phyloP scores from a whole-genome alignment of 92 coral and sea anemone genomes.

The Zoanthus sociatus region DNA sequence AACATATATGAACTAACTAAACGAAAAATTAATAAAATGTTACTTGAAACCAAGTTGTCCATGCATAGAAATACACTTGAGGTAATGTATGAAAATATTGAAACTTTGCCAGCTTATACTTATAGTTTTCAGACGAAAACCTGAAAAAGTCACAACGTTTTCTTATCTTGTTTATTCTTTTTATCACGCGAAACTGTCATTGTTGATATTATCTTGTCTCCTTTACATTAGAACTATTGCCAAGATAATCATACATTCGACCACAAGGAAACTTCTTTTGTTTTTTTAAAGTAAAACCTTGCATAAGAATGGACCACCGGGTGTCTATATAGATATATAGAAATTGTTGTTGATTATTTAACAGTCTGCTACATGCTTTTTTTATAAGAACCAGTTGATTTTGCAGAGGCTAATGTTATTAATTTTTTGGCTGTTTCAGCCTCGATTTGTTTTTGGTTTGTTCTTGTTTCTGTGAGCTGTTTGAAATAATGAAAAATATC shows the following conservation, averaged over 20 bases:
- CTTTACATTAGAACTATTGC: neutral
- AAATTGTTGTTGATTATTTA: neutral
- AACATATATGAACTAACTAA: no score
- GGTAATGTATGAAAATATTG: neutral
- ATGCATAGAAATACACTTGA: neutral
- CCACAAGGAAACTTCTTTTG: neutral
- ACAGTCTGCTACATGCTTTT: neutral
- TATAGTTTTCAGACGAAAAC: neutral
- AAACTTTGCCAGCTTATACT: neutral
- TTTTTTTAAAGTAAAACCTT: neutral
- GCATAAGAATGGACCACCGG: slow-evolving; percentile 18
- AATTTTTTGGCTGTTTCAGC: no score
- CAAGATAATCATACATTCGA: neutral
- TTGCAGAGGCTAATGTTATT: no score
- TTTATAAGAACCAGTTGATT: no score
- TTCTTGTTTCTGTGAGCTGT: no score
- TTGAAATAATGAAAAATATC: no score
- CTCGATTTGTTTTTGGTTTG: no score
- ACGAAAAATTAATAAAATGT: neutral
- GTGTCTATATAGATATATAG: neutral
- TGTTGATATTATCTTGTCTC: neutral
- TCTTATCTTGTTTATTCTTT: neutral
- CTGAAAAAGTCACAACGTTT: neutral
- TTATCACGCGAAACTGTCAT: neutral
- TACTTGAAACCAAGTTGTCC: neutral